Base-by-base conservation (phyloP, 30 jellyfish, hydroid and myxozoan genomes). In the Cassiopea andromeda region DNA sequence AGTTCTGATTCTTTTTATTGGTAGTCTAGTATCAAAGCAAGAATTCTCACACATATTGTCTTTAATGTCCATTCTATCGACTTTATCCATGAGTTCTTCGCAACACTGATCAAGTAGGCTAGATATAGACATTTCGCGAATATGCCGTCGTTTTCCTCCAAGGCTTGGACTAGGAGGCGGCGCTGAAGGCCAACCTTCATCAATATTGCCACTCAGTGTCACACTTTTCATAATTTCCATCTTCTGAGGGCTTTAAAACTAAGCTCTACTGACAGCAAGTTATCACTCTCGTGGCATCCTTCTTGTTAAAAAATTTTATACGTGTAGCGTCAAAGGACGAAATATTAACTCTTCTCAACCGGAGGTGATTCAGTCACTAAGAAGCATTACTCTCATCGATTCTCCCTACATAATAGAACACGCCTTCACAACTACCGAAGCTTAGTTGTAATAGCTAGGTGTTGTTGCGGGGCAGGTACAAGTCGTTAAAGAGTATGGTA, bases 131-230 rank as follows among this genome's bases (percentile, higher is more conserved):
- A 79, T 72, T 44, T 47, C 64, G 75, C 91, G 66, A 74, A 83
- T 71, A 60, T 73, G 88, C 69, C 90, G 77, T 60, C 97, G 85
- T 67, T 84, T 90, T 82, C 90, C 89, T 75, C 97, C 97, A 38
- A 90, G 85, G 75, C 97, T 90, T 46, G 97, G 97, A 43, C 97
- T 90, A 1, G 97, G 97, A 49, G 97, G 97, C 68, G 97, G 97
- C 61, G 97, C 97, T 66, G 97, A 66, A 75, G 97, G 97, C 81
- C 86, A 76, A 6, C 90, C 84, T 83, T 81, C 86, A 19, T 90
- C 97, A 74, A 72, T 60, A 69, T 19, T 81, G 48, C 83, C 48
- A 7, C 17, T 60, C 5, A 46, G 84, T 68, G 91, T n/a, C 9
- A 50, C 68, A 46, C 48, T 80, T 44, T 83, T 67, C 47, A 83